Conservation (phyloP, 1,140 invertebrate genomes). For the Cyrtorhinus lividipennis region DNA sequence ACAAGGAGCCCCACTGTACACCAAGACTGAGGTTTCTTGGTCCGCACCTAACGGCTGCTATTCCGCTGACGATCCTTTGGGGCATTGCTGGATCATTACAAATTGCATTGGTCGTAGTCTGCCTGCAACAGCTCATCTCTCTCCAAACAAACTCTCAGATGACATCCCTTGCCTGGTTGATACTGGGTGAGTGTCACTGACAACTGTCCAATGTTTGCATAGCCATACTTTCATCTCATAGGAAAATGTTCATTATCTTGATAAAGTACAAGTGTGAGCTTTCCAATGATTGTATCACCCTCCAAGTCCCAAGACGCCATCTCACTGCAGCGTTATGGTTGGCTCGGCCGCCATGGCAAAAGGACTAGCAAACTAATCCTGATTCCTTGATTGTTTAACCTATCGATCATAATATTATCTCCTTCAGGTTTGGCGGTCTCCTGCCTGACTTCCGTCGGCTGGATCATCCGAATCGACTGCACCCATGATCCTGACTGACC, state of each 20-base stretch:
- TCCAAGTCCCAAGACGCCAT: too few relatives aligned
- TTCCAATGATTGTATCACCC: too few relatives aligned
- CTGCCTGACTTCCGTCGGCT: conserved; percentile 14
- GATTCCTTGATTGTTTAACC: too few relatives aligned
- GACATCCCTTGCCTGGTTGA: conserved; percentile 13
- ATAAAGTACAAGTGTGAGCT: too few relatives aligned
- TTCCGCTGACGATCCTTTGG: conserved; percentile 36
- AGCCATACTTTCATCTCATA: too few relatives aligned
- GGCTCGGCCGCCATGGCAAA: too few relatives aligned
- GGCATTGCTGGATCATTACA: conserved; percentile 30
- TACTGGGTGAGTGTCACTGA: too few relatives aligned
- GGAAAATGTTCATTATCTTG: too few relatives aligned
- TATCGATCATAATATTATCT: too few relatives aligned
- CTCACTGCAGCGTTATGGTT: too few relatives aligned
- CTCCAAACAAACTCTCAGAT: conserved; percentile 13
- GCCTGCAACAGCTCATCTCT: neutral
- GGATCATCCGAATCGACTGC: conserved; percentile 18
- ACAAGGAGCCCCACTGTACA: conserved; percentile 33
- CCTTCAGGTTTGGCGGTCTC: conserved; percentile 12
- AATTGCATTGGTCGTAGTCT: conserved; percentile 13
- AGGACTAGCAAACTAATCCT: too few relatives aligned
- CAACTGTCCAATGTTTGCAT: too few relatives aligned
- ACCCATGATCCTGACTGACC: conserved; percentile 24
- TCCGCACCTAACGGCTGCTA: conserved; percentile 28
- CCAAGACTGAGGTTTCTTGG: conserved; percentile 32